Base-by-base conservation (phyloP, 2,797 vertebrate genomes). In the Hapalemur alaotrensis region DNA sequence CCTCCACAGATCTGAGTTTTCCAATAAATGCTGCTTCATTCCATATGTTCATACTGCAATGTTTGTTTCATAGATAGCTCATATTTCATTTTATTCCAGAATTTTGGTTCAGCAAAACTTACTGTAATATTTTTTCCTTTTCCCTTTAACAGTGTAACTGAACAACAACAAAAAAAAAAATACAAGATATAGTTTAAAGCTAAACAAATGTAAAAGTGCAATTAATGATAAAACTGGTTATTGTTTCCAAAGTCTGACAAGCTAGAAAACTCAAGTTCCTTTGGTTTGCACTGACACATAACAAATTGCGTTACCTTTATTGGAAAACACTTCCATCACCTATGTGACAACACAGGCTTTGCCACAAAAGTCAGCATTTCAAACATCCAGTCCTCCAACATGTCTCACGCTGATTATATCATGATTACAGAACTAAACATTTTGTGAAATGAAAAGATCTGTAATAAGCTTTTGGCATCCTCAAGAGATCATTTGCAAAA, bases 191-290 rank as follows among this genome's bases (percentile, higher is more conserved):
- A 46, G 32, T 50, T 85, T 91, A 89, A 67, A 84, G 10, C 35
- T 35, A 94, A 86, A 80, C 57, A 91, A 79, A 86, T 23, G 11
- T 70, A 22, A 95, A 96, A 96, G 69, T 73, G 38, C 63, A 9
- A 82, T 61, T 93, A 69, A 75, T 48, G 41, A 92, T 13, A 75
- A 67, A 89, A 87, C 18, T 86, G 85, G 52, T 25, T 88, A n/a
- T 84, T 97, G 93, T 84, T 97, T 79, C 83, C 83, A 97, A 59
- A 4, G 25, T 75, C 23, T 95, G 54, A 73, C 28, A 23, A 57
- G 41, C 25, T 73, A 88, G 59, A 72, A 92, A 93, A 80, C 30
- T 75, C 28, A 80, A 86, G 54, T 35, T 80, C 59, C 93, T 91
- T 43, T 17, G 82, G 46, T 79, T 52, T 12, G 43, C 75, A 32